phyloP scores from a whole-genome alignment of 2,113 vertebrate genomes.

The Sinocyclocheilus grahami region DNA sequence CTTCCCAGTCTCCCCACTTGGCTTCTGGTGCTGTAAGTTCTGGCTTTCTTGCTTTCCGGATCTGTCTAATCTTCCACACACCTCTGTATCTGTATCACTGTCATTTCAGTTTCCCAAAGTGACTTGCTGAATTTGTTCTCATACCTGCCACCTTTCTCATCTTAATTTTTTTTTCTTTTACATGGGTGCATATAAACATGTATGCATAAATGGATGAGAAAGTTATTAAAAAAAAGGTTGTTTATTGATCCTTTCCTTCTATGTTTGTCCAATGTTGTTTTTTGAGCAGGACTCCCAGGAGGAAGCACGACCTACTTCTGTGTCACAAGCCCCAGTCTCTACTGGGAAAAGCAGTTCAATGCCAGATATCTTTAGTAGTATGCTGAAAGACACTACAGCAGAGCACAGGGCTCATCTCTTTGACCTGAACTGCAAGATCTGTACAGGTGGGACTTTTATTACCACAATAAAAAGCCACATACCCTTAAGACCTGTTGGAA shows the following conservation, averaged over 20 bases:
- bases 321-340: slow-evolving; percentile 41
- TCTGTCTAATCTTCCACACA: slow-evolving; percentile 23
- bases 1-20: slow-evolving; percentile 72
- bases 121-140: not conserved
- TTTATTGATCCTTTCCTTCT: not conserved
- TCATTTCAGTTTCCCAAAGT: slow-evolving; percentile 1
- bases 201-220: not conserved
- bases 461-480: not conserved
- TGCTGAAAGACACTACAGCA: slow-evolving; percentile 93
- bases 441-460: slow-evolving; percentile 82
- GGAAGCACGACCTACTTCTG: slow-evolving; percentile 61
- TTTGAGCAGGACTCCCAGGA: slow-evolving; percentile 88
- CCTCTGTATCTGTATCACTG: not conserved
- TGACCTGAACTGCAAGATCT: slow-evolving; percentile 98
- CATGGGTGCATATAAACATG: not conserved
- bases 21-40: slow-evolving; percentile 78
- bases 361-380: slow-evolving; percentile 86
- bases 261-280: slow-evolving; percentile 1
- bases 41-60: slow-evolving; percentile 60
- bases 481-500: not conserved
- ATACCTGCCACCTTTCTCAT: not conserved
- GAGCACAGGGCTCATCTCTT: slow-evolving; percentile 95
- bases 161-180: not conserved
- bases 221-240: not conserved
- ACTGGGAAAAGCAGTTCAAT: slow-evolving; percentile 70